These are phyloP conservation scores for Erannis defoliaria DNA, from an alignment of 2,888 invertebrate genomes.

Conservation along the genomic window DNA sequence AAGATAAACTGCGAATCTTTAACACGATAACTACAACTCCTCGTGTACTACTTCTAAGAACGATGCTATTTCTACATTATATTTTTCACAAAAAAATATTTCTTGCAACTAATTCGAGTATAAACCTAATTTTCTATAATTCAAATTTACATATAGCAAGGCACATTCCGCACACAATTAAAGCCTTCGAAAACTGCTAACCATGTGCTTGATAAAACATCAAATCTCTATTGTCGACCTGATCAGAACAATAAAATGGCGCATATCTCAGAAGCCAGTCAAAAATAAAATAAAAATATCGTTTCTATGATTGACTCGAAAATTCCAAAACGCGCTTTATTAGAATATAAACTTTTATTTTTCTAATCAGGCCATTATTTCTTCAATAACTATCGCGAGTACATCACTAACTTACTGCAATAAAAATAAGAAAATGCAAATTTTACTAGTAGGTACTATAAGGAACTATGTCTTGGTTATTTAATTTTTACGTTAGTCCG, in stretches of 20 bases:
- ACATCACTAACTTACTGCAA: conserved; percentile 81
- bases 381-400: conserved; percentile 69
- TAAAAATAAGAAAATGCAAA: conserved; percentile 83
- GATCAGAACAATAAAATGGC: conserved; percentile 58
- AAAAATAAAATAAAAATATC: conserved; percentile 28
- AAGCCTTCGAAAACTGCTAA: conserved; percentile 78
- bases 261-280: conserved; percentile 31
- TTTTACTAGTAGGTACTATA: conserved; percentile 86
- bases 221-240: conserved; percentile 67
- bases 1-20: conserved; percentile 86
- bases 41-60: conserved; percentile 78
- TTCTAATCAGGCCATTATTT: conserved; percentile 55
- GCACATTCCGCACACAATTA: conserved; percentile 87
- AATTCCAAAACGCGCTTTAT: conserved; percentile 1
- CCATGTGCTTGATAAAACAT: conserved; percentile 82
- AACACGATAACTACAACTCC: conserved; percentile 80
- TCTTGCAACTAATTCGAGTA: conserved; percentile 86
- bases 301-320: conserved; percentile 13
- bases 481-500: conserved; percentile 65
- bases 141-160: conserved; percentile 84
- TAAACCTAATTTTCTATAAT: conserved; percentile 80
- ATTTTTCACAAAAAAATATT: conserved; percentile 84
- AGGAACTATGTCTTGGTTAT: conserved; percentile 85
- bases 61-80: conserved; percentile 79
- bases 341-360: conserved; percentile 33